A percentile compares a stretch with the other conserved stretches of the same genome.
Evolutionary conservation across 2,797 vertebrate genomes (phyloP).

Genomic region (Babyrousa celebensis): DNA sequence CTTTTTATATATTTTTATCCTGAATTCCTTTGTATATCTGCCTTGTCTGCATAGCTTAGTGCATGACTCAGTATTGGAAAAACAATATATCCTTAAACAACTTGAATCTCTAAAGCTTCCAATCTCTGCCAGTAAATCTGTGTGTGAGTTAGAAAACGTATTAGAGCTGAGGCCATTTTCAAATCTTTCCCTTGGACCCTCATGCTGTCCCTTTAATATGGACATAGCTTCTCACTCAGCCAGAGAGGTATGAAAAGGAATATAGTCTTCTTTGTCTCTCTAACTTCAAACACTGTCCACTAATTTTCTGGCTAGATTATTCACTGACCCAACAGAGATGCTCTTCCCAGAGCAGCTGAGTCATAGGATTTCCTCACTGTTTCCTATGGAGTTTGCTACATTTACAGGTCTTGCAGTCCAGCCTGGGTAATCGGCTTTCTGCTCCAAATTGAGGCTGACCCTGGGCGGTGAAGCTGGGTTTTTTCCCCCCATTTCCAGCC

Average conservation of each 20-base stretch:
- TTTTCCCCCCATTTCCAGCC: neutral
- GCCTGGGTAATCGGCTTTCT: neutral
- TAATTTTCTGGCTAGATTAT: neutral
- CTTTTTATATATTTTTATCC: neutral
- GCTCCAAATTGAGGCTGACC: neutral
- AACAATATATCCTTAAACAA: neutral
- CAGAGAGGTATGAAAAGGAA: neutral
- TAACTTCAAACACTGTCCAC: neutral
- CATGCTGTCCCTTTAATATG: neutral
- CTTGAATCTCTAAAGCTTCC: neutral
- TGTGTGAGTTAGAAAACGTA: neutral
- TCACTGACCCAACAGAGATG: neutral
- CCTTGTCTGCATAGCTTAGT: neutral
- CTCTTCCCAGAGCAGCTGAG: neutral
- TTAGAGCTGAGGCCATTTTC: neutral
- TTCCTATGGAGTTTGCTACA: neutral
- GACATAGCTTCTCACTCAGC: neutral
- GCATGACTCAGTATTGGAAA: neutral
- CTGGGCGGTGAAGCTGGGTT: neutral
- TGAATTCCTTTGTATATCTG: neutral
- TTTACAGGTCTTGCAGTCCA: neutral
- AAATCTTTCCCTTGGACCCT: neutral
- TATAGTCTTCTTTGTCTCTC: neutral
- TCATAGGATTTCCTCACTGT: neutral
- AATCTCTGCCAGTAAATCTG: neutral